Evolutionary conservation across 64 coral and sea anemone genomes (phyloP).

Genomic region (Orbicella faveolata): DNA sequence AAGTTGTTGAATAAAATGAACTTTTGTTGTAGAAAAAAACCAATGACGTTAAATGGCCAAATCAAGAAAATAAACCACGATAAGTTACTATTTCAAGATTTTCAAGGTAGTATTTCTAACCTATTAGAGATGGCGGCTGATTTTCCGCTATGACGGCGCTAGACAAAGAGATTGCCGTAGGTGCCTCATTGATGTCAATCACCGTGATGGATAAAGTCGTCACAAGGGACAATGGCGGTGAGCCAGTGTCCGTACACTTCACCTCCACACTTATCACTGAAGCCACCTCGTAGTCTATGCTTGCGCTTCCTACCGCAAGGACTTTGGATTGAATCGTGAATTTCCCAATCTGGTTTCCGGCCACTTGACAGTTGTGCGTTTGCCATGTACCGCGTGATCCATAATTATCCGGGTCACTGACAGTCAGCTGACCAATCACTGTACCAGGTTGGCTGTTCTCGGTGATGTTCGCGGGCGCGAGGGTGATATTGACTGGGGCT

Average conservation of each 20-base stretch:
- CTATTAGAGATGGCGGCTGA: slow-evolving; percentile 47
- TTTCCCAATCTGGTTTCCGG: slow-evolving; percentile 54
- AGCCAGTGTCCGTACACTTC: slow-evolving; percentile 63
- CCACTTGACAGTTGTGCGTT: slow-evolving; percentile 53
- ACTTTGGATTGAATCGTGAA: slow-evolving; percentile 50
- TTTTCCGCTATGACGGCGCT: slow-evolving; percentile 67
- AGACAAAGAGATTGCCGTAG: slow-evolving; percentile 48
- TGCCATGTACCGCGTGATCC: slow-evolving; percentile 58
- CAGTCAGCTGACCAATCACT: slow-evolving; percentile 59
- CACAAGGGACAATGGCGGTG: slow-evolving; percentile 21
- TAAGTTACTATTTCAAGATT: neutral
- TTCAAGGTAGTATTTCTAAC: slow-evolving; percentile 12
- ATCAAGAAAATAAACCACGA: too few species aligned
- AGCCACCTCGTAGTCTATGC: slow-evolving; percentile 54
- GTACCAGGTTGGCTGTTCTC: slow-evolving; percentile 76
- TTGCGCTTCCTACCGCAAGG: slow-evolving; percentile 31
- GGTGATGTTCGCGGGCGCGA: slow-evolving; percentile 40
- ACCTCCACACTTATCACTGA: slow-evolving; percentile 39
- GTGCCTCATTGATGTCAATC: slow-evolving; percentile 79
- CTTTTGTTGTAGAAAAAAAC: too few species aligned
- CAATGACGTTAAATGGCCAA: too few species aligned
- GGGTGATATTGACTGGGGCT: slow-evolving; percentile 57
- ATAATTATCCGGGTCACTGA: slow-evolving; percentile 72
- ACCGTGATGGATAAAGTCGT: slow-evolving; percentile 47
- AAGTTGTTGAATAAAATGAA: too few species aligned